Percentiles rank a stretch among this genome's conserved stretches.
phyloP scores from a whole-genome alignment of 2,797 vertebrate species.

The Peromyscus aztecus region DNA sequence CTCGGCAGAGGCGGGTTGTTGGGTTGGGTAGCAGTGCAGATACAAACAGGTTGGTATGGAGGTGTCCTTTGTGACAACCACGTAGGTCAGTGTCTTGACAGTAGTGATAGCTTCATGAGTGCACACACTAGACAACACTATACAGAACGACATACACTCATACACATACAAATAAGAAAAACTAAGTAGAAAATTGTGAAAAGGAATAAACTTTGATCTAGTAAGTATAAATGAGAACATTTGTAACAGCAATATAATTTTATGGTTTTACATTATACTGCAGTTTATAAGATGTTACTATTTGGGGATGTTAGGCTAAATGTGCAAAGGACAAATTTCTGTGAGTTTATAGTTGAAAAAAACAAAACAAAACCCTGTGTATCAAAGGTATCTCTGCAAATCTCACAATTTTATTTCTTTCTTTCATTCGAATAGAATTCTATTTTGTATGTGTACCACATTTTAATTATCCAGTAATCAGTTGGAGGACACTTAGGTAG shows the following conservation, averaged over 20 bases:
- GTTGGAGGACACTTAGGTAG: not conserved
- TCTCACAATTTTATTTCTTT: not conserved
- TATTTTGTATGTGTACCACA: not conserved
- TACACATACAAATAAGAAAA: not conserved
- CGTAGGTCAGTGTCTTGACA: not conserved
- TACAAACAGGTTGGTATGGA: not conserved
- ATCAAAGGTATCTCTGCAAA: not conserved
- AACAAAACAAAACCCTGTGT: not conserved
- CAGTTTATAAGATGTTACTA: conserved; percentile 3
- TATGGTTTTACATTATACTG: conserved; percentile 35
- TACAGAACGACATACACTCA: not conserved
- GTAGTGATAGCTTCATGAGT: conserved; percentile 22
- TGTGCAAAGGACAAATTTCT: not conserved
- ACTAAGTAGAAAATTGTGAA: not conserved
- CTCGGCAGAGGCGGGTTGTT: not conserved
- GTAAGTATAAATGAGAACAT: not conserved
- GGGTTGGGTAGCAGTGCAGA: not conserved
- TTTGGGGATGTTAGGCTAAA: conserved; percentile 20
- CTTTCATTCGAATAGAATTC: not conserved
- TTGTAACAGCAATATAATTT: not conserved
- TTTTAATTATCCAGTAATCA: not conserved
- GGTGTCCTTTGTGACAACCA: not conserved
- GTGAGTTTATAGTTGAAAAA: conserved; percentile 21
- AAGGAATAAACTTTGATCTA: not conserved
- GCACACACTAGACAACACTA: not conserved